A percentile compares a stretch with the other conserved stretches of the same genome.
phyloP scores from a whole-genome alignment of 2,888 invertebrate genomes.

The Timandra comae region DNA sequence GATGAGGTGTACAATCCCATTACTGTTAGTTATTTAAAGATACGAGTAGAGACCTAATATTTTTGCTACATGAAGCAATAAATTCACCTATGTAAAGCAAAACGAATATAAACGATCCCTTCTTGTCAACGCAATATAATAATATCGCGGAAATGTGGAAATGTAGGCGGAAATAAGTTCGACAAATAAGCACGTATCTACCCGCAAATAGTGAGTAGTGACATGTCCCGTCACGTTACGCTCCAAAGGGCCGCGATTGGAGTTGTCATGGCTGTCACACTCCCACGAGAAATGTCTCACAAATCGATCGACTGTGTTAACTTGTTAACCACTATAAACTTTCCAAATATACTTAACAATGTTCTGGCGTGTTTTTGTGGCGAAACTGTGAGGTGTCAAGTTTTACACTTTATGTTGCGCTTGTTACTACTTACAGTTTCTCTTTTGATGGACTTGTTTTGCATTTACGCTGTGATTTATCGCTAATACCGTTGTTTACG shows the following conservation, averaged over 20 bases:
- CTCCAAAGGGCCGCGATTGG: constrained; percentile 16
- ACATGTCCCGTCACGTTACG: constrained; percentile 14
- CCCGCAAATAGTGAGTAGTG: constrained; percentile 8
- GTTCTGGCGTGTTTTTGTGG: constrained; percentile 1
- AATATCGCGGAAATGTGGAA: constrained; percentile 15
- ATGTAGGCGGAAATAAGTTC: constrained; percentile 12
- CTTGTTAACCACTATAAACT: constrained; percentile 16
- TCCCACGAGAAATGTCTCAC: constrained; percentile 12
- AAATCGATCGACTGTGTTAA: constrained; percentile 13
- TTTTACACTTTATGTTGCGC: no score
- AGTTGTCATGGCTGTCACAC: constrained; percentile 14
- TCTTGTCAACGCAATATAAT: constrained; percentile 5
- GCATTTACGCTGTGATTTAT: no score
- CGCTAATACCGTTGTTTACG: no score
- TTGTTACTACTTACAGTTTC: no score
- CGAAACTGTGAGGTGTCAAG: not conserved
- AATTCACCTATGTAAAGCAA: not conserved
- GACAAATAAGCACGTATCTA: constrained; percentile 16
- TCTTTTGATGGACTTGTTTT: no score
- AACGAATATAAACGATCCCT: not conserved
- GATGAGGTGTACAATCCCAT: no score
- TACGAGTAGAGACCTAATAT: no score
- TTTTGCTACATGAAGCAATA: no score
- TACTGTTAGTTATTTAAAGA: no score
- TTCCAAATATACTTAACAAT: constrained; percentile 8